Evolutionary conservation across 1,140 invertebrate genomes (phyloP), one percentile per base, ranked within the genome.

Genomic region (Drosophila hydei): DNA sequence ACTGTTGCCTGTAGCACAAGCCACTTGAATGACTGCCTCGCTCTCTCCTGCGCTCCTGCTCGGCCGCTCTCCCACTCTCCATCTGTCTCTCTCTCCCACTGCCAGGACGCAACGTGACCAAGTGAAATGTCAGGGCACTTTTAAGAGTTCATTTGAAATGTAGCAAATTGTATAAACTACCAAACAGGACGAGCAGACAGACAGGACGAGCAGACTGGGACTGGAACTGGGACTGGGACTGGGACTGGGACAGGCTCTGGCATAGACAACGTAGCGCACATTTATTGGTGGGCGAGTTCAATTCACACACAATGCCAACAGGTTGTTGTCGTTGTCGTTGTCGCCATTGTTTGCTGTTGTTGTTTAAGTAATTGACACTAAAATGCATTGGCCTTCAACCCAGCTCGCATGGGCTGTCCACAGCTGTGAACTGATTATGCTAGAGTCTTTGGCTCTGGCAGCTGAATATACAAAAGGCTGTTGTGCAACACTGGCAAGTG

Each of bases 41-140:
- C 30, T 7, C 48, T 61, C 54, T 60, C 7, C 9, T n/a, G n/a
- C n/a, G n/a, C n/a, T n/a, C n/a, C n/a, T n/a, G n/a, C n/a, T n/a
- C n/a, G n/a, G n/a, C n/a, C n/a, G n/a, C 42, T n/a, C 30, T 27
- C 21, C 25, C 42, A 2, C 18, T 19, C 42, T 3, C 42, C 1
- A 21, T 14, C 47, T 1, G 0, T 8, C 21, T 8, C 23, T 25
- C 47, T 14, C 21, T 14, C 43, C 60, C 4, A 3, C 16, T 36
- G 9, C 25, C 40, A 9, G 43, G 9, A 12, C 14, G 9, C 43
- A 45, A 45, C 60, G 72, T 83, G 83, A 88, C 60, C 60, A 75
- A 75, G 59, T 64, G 62, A 88, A 88, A 88, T 88, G 83, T 88
- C 83, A 88, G 45, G 62, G 62, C 75, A 79, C 78, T 79, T 83